Evolutionary conservation across 2,888 invertebrate species (phyloP).

Genomic region (Sphinx pinastri): DNA sequence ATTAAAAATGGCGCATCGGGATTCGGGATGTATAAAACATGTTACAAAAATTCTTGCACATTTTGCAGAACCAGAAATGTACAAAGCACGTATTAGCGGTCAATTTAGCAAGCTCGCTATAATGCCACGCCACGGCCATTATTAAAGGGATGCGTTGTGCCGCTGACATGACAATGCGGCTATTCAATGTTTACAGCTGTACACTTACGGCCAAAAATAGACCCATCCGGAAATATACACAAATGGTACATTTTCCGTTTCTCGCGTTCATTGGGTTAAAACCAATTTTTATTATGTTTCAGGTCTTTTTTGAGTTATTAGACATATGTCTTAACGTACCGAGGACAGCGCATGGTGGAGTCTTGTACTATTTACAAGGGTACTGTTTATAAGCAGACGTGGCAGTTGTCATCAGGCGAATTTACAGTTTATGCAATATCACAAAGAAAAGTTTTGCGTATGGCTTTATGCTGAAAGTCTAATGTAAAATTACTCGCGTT

Average conservation of each 20-base stretch:
- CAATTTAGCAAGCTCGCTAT: conserved; percentile 3
- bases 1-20: no score
- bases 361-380: no score
- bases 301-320: not conserved
- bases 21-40: no score
- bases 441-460: no score
- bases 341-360: no score
- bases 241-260: not conserved
- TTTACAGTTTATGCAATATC: no score
- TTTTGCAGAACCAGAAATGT: not conserved
- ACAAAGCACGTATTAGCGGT: not conserved
- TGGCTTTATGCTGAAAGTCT: no score
- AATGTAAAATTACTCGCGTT: no score
- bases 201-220: not conserved
- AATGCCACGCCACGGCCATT: conserved; percentile 9
- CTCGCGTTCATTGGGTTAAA: not conserved
- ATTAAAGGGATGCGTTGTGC: conserved; percentile 19
- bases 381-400: no score
- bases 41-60: not conserved
- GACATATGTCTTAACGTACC: not conserved
- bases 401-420: no score
- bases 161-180: conserved; percentile 15
- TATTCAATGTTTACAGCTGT: not conserved
- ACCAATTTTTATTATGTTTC: not conserved
- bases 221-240: not conserved